A percentile compares a stretch with the other conserved stretches of the same genome.
These are phyloP conservation scores for Novumbra hubbsi DNA, from an alignment of 2,797 vertebrate species.

Conservation along the genomic window DNA sequence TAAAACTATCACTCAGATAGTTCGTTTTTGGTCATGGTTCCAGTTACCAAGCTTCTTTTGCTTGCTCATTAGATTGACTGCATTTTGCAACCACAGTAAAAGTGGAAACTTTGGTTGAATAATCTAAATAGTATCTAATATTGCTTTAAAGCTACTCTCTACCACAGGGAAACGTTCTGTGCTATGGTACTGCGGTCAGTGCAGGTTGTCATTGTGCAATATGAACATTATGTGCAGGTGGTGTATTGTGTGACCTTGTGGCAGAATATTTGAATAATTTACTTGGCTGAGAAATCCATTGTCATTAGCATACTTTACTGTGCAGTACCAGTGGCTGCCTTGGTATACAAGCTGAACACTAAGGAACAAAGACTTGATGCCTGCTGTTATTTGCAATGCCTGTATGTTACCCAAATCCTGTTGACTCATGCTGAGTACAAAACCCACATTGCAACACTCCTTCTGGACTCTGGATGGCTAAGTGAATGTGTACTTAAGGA, in stretches of 20 bases:
- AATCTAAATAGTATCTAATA: no score
- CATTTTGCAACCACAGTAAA: no score
- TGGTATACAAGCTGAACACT: not conserved
- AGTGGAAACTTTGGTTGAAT: no score
- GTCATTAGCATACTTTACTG: slow-evolving; percentile 18
- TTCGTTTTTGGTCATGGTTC: not conserved
- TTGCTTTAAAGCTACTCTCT: slow-evolving; percentile 16
- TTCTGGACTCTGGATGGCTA: not conserved
- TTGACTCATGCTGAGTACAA: slow-evolving; percentile 15
- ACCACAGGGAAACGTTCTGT: slow-evolving; percentile 19
- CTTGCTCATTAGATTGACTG: no score
- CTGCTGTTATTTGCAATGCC: not conserved
- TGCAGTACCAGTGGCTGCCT: not conserved
- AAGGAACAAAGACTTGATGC: slow-evolving; percentile 1
- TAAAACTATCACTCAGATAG: slow-evolving; percentile 4
- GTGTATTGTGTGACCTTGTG: slow-evolving; percentile 20
- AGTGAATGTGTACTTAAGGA: no score
- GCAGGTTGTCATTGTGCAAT: slow-evolving; percentile 9
- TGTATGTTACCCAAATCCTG: not conserved
- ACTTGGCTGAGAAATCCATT: slow-evolving; percentile 27
- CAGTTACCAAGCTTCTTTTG: no score
- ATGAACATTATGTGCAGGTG: slow-evolving; percentile 29
- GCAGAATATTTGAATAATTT: slow-evolving; percentile 28
- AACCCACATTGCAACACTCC: not conserved
- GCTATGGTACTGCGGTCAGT: slow-evolving; percentile 1